phyloP scores from a whole-genome alignment of 2,113 vertebrate species.

The Tinamus guttatus region DNA sequence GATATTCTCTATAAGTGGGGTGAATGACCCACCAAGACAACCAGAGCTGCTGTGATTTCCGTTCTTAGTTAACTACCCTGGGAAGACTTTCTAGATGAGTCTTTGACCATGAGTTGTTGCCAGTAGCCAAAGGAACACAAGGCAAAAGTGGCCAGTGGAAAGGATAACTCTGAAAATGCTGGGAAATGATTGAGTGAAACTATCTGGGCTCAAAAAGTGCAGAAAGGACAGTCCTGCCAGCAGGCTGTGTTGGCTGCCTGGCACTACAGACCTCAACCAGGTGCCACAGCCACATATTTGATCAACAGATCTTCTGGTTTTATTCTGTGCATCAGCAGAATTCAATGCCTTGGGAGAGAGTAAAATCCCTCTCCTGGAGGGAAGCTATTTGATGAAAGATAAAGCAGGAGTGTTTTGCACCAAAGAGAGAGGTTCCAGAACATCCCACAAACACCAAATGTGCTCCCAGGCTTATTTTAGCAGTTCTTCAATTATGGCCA shows the following conservation, averaged over 20 bases:
- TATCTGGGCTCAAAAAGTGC: not conserved
- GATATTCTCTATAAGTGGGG: not conserved
- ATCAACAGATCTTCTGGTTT: not conserved
- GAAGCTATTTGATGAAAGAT: not conserved
- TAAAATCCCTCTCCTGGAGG: not conserved
- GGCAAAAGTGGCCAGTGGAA: not conserved
- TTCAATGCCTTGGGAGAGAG: not conserved
- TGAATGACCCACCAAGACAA: not conserved
- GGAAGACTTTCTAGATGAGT: not conserved
- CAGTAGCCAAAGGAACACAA: not conserved
- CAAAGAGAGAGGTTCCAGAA: slow-evolving; percentile 25
- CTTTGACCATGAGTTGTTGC: not conserved
- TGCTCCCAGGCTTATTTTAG: slow-evolving; percentile 1
- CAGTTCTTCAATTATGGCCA: slow-evolving; percentile 48
- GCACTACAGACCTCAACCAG: not conserved
- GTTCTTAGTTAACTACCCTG: not conserved
- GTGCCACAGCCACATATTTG: not conserved
- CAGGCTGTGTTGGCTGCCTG: not conserved
- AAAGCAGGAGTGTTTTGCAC: not conserved
- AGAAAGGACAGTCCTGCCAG: not conserved
- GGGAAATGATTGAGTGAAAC: not conserved
- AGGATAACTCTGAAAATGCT: not conserved
- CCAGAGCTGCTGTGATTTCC: not conserved
- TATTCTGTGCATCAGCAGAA: not conserved
- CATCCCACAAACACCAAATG: not conserved